These are phyloP conservation scores for Phalera bucephala DNA, from an alignment of 2,888 invertebrate genomes.

Conservation along the genomic window DNA sequence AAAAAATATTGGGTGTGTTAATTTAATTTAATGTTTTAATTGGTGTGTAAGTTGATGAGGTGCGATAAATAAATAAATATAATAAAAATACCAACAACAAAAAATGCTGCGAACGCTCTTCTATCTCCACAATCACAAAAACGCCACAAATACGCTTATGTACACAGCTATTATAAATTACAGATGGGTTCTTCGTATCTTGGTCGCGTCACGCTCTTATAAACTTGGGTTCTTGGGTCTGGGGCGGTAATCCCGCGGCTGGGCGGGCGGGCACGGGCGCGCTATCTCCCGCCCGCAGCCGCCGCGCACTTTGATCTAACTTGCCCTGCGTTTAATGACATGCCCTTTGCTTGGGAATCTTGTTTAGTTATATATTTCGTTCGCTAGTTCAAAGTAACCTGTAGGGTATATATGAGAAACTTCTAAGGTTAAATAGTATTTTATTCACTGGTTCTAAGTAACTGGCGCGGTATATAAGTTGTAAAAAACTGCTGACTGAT, in stretches of 20 bases:
- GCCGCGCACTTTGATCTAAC: slow-evolving; percentile 18
- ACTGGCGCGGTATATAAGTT: too few relatives aligned
- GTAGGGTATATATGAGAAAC: too few relatives aligned
- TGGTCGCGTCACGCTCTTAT: slow-evolving; percentile 30
- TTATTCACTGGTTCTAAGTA: too few relatives aligned
- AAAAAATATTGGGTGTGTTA: too few relatives aligned
- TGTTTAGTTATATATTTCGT: not conserved
- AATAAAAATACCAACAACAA: too few relatives aligned
- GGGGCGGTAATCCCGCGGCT: slow-evolving; percentile 56
- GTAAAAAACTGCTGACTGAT: too few relatives aligned
- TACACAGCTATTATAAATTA: slow-evolving; percentile 24
- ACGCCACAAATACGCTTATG: slow-evolving; percentile 4
- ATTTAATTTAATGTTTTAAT: too few relatives aligned
- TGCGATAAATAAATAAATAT: too few relatives aligned
- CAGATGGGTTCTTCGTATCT: slow-evolving; percentile 31
- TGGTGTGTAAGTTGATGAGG: too few relatives aligned
- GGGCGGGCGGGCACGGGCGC: slow-evolving; percentile 56
- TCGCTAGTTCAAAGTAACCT: too few relatives aligned
- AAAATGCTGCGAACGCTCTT: too few relatives aligned
- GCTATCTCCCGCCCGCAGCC: slow-evolving; percentile 60
- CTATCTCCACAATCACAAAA: not conserved
- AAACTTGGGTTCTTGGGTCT: slow-evolving; percentile 53
- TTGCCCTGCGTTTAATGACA: not conserved
- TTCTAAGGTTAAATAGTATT: too few relatives aligned
- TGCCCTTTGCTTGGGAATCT: not conserved